A percentile compares a stretch with the other conserved stretches of the same genome.
These are phyloP conservation scores for Salvelinus namaycush DNA, from an alignment of 2,113 vertebrate species.

Conservation along the genomic window DNA sequence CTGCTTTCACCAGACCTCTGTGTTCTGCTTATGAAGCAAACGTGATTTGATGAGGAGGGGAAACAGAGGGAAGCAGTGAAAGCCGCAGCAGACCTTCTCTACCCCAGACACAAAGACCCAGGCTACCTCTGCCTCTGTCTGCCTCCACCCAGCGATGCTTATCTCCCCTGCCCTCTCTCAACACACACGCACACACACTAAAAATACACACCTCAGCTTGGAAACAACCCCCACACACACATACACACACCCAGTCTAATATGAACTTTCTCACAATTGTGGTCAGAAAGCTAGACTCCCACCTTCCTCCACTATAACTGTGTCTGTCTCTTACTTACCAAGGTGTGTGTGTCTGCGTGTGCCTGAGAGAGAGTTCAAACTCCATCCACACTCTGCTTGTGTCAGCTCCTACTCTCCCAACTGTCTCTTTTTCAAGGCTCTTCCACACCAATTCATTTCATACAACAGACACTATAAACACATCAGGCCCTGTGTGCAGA, in stretches of 20 bases:
- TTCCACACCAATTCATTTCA: not conserved
- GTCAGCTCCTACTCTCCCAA: not conserved
- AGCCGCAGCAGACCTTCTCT: conserved; percentile 72
- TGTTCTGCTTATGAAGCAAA: conserved; percentile 78
- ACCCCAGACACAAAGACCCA: conserved; percentile 57
- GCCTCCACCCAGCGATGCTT: conserved; percentile 68
- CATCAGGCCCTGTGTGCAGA: too few species aligned
- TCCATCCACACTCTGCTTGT: not conserved
- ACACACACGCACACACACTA: conserved; percentile 49
- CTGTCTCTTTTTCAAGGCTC: not conserved
- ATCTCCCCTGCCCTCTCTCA: conserved; percentile 61
- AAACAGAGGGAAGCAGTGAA: conserved; percentile 53
- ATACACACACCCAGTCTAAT: conserved; percentile 22
- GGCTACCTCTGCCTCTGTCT: conserved; percentile 45
- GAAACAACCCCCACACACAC: conserved; percentile 50
- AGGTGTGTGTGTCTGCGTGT: not conserved
- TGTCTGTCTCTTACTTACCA: conserved; percentile 3
- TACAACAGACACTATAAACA: not conserved
- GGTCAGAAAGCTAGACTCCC: conserved; percentile 28
- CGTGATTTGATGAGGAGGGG: conserved; percentile 68
- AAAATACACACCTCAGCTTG: conserved; percentile 47
- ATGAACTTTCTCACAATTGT: conserved; percentile 44
- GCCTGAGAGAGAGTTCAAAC: conserved; percentile 7
- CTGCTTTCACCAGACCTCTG: conserved; percentile 64
- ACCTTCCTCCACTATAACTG: not conserved